Evolutionary conservation across 2,888 invertebrate species (phyloP).

Genomic region (Mesoligia furuncula): DNA sequence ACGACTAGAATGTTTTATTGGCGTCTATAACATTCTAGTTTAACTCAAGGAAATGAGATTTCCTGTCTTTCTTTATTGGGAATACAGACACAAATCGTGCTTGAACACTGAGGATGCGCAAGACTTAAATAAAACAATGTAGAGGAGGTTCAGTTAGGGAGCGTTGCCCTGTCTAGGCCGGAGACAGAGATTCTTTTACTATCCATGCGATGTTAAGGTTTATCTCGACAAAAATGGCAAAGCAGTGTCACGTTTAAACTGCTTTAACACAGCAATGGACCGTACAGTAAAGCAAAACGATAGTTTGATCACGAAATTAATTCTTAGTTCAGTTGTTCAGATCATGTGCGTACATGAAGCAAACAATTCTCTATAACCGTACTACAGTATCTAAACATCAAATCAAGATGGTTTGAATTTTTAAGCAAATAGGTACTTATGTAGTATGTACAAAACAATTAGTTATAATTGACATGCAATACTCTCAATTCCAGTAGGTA

Average conservation of each 20-base stretch:
- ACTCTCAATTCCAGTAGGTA: conserved; percentile 15
- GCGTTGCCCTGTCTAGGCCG: conserved; percentile 29
- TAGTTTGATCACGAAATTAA: not conserved
- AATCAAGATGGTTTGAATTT: conserved; percentile 4
- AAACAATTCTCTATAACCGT: not conserved
- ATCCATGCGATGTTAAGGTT: not conserved
- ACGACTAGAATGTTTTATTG: conserved; percentile 29
- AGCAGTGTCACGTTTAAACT: not conserved
- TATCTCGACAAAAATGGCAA: not conserved
- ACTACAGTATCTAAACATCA: not conserved
- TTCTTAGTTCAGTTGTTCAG: not conserved
- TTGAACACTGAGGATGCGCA: conserved; percentile 20
- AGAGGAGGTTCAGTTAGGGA: conserved; percentile 8
- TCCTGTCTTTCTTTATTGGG: conserved; percentile 47
- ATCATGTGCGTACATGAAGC: conserved; percentile 1
- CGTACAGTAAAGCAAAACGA: not conserved
- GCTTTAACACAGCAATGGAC: not conserved
- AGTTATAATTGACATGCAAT: conserved; percentile 18
- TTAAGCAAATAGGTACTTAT: not conserved
- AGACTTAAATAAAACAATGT: conserved; percentile 27
- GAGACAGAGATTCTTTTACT: not conserved
- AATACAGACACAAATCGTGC: conserved; percentile 33
- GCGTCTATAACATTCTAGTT: conserved; percentile 31
- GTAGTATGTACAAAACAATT: not conserved
- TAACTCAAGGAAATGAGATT: conserved; percentile 50